A percentile compares a stretch with the other conserved stretches of the same genome.
Conservation (phyloP, 2,113 vertebrate species). For the Sinosuthora webbiana region DNA sequence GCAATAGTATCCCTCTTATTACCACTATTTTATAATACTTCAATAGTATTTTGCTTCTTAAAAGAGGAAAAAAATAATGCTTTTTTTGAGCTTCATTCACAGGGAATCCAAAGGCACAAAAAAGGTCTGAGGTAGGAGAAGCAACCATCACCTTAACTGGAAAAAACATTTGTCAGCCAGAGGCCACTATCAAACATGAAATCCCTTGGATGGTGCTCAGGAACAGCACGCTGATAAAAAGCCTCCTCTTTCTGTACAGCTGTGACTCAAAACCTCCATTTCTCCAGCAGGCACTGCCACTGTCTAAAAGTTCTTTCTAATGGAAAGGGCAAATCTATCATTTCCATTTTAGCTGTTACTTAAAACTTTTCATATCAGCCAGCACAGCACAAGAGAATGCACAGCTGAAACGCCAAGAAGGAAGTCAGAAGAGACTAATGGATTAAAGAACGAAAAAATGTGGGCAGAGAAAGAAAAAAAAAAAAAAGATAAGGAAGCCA, state of each 20-base stretch:
- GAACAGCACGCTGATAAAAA: background rate
- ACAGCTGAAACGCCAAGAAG: background rate
- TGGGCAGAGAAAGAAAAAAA: background rate
- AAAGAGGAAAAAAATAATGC: background rate
- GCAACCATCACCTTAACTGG: background rate
- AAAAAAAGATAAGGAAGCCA: background rate
- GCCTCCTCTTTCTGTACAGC: background rate
- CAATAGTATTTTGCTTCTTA: background rate
- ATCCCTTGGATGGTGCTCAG: background rate
- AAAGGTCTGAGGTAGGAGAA: background rate
- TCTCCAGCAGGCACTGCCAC: background rate
- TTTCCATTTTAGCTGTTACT: slow-evolving; percentile 1
- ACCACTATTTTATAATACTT: background rate
- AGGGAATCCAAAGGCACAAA: background rate
- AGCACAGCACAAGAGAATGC: background rate
- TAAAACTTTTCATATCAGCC: background rate
- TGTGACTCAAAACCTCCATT: background rate
- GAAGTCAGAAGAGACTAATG: background rate
- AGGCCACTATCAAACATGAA: background rate
- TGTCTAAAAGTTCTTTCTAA: background rate
- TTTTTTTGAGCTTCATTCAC: background rate
- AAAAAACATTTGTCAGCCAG: background rate
- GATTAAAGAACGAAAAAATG: background rate
- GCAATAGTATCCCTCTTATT: background rate
- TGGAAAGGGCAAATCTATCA: background rate